Conservation (phyloP, 2,888 invertebrate genomes). For the Empis livida region DNA sequence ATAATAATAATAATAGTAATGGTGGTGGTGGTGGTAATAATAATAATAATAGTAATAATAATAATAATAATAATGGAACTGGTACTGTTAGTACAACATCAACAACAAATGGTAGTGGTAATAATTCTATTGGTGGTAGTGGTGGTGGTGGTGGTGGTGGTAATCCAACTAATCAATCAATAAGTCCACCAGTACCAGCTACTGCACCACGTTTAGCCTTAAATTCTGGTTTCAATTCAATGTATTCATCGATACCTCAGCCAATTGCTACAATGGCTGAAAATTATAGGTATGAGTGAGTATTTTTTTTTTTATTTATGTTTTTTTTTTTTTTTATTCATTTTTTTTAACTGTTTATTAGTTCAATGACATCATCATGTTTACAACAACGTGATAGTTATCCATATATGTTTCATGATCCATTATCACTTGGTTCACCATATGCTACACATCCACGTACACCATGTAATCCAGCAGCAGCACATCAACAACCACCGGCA, state of each 20-base stretch:
- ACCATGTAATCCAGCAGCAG: slow-evolving; percentile 57
- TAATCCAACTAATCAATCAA: slow-evolving; percentile 32
- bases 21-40: not conserved
- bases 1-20: not conserved
- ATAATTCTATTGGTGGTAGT: slow-evolving; percentile 31
- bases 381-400: slow-evolving; percentile 76
- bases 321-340: not conserved
- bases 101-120: slow-evolving; percentile 17
- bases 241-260: slow-evolving; percentile 92
- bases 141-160: slow-evolving; percentile 25
- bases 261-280: slow-evolving; percentile 88
- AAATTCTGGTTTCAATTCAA: slow-evolving; percentile 82
- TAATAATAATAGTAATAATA: slow-evolving; percentile 15
- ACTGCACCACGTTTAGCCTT: slow-evolving; percentile 52
- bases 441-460: slow-evolving; percentile 60
- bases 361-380: slow-evolving; percentile 69
- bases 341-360: slow-evolving; percentile 19
- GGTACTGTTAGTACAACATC: slow-evolving; percentile 11
- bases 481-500: slow-evolving; percentile 60
- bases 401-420: slow-evolving; percentile 87
- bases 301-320: not conserved
- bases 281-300: slow-evolving; percentile 57
- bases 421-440: slow-evolving; percentile 58
- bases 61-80: slow-evolving; percentile 12
- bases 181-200: slow-evolving; percentile 41